Base-by-base conservation (phyloP, 2,797 vertebrate species). In the Enteromius unitaeniatus region DNA sequence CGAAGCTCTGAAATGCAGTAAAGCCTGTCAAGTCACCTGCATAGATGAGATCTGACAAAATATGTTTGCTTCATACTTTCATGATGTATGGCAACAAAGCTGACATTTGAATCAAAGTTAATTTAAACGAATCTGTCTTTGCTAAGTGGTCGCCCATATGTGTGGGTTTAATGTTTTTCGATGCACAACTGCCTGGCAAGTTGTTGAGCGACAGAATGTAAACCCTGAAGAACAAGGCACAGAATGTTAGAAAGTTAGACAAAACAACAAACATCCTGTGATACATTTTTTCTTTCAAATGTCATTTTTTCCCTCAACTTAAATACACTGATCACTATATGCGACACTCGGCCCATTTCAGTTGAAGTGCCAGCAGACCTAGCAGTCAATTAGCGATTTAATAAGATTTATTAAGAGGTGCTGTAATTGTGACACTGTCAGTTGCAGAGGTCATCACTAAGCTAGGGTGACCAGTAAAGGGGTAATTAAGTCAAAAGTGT, bases 401-500 rank as follows among this genome's bases (percentile, higher is more conserved):
- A 77, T 51, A 42, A 21, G 42, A 83, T 42, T 55, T 26, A 64
- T 64, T 31, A 31, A 64, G 21, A 78, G 21, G 34, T 84, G 80
- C 81, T 74, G 73, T 79, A 60, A 79, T n/a, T 45, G 73, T 78
- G 78, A 81, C 85, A 67, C 62, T 45, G 49, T 51, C 42, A 37
- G 17, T 58, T 21, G 14, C 40, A 68, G 55, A 81, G 83, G 79
- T 53, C 82, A 82, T 70, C 84, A 34, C 75, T 78, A 70, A 83
- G 82, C 82, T 58, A 64, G 78, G 45, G 70, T 81, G 69, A 81
- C 79, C 84, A 79, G 84, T 82, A 58, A 79, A 87, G 45, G 67
- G 84, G 84, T 89, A 88, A 89, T 90, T 87, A 88, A 64, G 37
- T 82, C 85, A 84, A 76, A 42, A 74, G 84, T 64, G 74, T 81